Conservation (phyloP, 2,797 vertebrate genomes). For the Poeciliopsis gracilis region DNA sequence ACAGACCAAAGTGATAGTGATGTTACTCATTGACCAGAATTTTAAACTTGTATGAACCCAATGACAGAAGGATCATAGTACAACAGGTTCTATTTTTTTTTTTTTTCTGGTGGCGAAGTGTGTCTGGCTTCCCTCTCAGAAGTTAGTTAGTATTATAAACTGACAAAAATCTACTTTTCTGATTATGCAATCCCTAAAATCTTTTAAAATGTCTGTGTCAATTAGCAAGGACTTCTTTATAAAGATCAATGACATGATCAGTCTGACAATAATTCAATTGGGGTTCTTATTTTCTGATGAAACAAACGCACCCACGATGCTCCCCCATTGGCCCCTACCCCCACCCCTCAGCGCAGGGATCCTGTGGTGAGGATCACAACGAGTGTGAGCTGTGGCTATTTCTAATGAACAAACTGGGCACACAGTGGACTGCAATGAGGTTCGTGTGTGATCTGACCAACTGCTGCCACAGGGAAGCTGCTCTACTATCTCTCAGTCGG, state of each 20-base stretch:
- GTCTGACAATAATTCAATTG: constrained; percentile 51
- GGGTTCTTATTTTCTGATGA: constrained; percentile 36
- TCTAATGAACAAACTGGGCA: constrained; percentile 73
- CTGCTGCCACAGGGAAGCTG: constrained; percentile 74
- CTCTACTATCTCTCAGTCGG: constrained; percentile 75
- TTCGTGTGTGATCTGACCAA: constrained; percentile 74
- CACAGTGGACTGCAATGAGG: constrained; percentile 61
- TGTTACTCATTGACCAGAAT: constrained; percentile 71
- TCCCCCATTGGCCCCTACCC: constrained; percentile 16
- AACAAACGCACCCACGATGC: constrained; percentile 43
- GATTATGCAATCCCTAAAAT: constrained; percentile 35
- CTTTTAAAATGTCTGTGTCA: constrained; percentile 21
- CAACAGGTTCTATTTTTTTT: constrained; percentile 35
- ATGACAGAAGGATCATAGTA: constrained; percentile 25
- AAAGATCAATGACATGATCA: constrained; percentile 30
- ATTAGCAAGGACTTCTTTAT: constrained; percentile 28
- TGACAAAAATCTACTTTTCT: neutral
- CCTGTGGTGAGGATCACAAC: constrained; percentile 71
- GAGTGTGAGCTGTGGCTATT: constrained; percentile 61
- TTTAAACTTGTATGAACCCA: constrained; percentile 45
- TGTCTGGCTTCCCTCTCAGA: constrained; percentile 25
- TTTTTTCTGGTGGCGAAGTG: neutral
- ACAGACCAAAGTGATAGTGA: constrained; percentile 55
- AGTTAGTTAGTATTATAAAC: constrained; percentile 8
- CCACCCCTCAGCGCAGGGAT: constrained; percentile 36